Evolutionary conservation across 2,797 vertebrate genomes (phyloP), one percentile per base, ranked within the genome.

Genomic region (Coregonus sp.): DNA sequence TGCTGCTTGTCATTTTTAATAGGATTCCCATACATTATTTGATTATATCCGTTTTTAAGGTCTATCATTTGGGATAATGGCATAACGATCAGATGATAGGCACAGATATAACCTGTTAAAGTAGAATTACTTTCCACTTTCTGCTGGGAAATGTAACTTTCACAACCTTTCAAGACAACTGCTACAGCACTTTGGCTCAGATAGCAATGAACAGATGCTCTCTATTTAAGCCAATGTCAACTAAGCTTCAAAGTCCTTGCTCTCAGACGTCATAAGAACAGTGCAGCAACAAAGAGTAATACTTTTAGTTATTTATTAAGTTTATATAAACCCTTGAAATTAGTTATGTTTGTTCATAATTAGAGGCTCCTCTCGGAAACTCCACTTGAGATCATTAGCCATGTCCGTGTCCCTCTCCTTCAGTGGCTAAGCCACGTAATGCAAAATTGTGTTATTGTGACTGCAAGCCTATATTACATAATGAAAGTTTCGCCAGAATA

Each of bases 291-390:
- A 47, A 47, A 40, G 83, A 79, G 80, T 85, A 77, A 87, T 88
- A 80, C 80, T 87, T 88, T 84, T 75, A 89, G 82, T 81, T 25
- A 25, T 25, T 1, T 25, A 25, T 85, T 80, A 81, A 82, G 81
- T 84, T 82, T 80, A 84, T 81, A 81, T 86, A 78, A 82, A 88
- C 82, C 84, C 83, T 75, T 7, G 18, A 78, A 67, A 78, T 78
- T 78, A 86, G 87, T 91, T 87, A 79, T 82, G 84, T 82, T 86
- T 85, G 85, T 86, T 88, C 87, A 89, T 89, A 88, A 88, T 91
- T 85, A 88, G 74, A 84, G 76, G 75, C 54, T 0, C 37, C 88
- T 79, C 78, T 85, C n/a, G 3, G 76, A 89, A 85, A 80, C 81
- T 86, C 71, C 78, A 81, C 80, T 84, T 73, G 79, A 90, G 84